These are phyloP conservation scores for Mythimna ferrago DNA, from an alignment of 2,888 invertebrate species.

Conservation along the genomic window DNA sequence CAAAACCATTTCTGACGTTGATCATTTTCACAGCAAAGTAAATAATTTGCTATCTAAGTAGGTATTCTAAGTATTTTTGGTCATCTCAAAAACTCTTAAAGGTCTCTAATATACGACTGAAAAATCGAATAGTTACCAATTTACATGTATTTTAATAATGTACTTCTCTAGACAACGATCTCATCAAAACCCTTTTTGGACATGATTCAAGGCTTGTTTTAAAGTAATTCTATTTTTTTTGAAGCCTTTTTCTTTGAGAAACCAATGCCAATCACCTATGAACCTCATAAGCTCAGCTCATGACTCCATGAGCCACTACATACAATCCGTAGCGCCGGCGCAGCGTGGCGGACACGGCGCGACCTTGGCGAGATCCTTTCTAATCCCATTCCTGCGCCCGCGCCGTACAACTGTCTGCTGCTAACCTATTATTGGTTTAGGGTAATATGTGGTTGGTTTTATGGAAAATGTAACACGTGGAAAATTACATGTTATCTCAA, in stretches of 20 bases:
- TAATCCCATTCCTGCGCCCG: conserved; percentile 65
- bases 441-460: conserved; percentile 28
- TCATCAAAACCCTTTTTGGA: too few species aligned
- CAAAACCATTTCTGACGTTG: too few species aligned
- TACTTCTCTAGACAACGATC: too few species aligned
- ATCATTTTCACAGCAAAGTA: too few species aligned
- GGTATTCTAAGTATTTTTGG: too few species aligned
- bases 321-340: conserved; percentile 12
- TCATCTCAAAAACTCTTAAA: too few species aligned
- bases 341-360: conserved; percentile 54
- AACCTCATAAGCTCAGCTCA: conserved; percentile 16
- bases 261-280: conserved; percentile 3
- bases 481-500: conserved; percentile 18
- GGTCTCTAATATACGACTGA: too few species aligned
- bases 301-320: conserved; percentile 7
- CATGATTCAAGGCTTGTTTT: not conserved
- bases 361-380: conserved; percentile 71
- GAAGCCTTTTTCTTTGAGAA: not conserved
- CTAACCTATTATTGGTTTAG: conserved; percentile 41
- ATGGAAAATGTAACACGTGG: conserved; percentile 12
- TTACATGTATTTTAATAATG: too few species aligned
- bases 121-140: too few species aligned
- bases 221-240: not conserved
- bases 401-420: conserved; percentile 15
- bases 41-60: too few species aligned